A percentile compares a stretch with the other conserved stretches of the same genome.
Conservation (phyloP, 2,797 vertebrate species). For the Myotis planiceps region DNA sequence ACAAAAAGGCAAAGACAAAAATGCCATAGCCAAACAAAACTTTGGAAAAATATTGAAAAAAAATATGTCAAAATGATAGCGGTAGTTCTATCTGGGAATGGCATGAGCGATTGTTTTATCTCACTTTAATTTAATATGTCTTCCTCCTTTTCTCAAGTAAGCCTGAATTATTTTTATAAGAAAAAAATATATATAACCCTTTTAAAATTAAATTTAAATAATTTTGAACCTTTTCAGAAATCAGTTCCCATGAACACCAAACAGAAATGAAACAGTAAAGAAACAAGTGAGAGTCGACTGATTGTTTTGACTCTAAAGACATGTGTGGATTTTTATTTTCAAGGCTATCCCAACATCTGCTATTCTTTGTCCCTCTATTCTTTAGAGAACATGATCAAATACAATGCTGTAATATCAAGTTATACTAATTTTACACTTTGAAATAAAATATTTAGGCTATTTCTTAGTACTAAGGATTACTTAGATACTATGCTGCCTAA, state of each 20-base stretch:
- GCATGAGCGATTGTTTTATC: neutral
- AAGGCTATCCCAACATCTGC: neutral
- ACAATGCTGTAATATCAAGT: neutral
- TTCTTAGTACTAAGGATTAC: neutral
- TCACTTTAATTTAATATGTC: neutral
- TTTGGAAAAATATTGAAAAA: neutral
- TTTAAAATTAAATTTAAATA: conserved; percentile 39
- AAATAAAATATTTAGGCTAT: conserved; percentile 43
- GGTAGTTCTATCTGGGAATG: neutral
- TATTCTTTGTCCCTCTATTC: neutral
- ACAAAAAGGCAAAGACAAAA: neutral
- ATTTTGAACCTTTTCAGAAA: neutral
- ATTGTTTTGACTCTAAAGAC: neutral
- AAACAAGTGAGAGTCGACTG: neutral
- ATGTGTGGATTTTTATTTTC: neutral
- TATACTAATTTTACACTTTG: conserved; percentile 15
- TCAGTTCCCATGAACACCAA: neutral
- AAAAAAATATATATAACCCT: neutral
- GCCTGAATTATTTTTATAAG: neutral
- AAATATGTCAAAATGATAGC: neutral
- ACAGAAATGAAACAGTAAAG: neutral
- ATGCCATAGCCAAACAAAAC: neutral
- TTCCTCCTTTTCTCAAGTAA: conserved; percentile 36
- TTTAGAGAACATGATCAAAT: conserved; percentile 6
- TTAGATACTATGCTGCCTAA: neutral